Conservation (phyloP, 1,140 invertebrate genomes). For the Helicoverpa zea region DNA sequence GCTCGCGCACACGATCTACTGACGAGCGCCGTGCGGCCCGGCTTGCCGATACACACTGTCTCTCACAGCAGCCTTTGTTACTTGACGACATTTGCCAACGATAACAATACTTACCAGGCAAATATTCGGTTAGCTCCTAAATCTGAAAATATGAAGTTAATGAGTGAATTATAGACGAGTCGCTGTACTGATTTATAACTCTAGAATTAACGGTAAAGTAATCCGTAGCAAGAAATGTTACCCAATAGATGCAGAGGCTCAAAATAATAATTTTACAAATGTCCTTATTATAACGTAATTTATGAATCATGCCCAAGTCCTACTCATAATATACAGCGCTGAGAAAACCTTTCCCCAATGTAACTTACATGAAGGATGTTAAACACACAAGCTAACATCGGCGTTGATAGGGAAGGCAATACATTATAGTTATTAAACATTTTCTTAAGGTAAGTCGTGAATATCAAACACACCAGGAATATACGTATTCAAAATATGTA, state of each 20-base stretch:
- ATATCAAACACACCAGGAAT: constrained; percentile 26
- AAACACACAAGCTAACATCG: constrained; percentile 36
- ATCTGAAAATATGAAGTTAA: no score
- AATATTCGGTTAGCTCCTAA: neutral
- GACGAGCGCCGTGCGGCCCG: constrained; percentile 14
- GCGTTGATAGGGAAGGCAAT: constrained; percentile 37
- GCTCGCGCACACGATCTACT: constrained; percentile 66
- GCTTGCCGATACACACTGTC: constrained; percentile 18
- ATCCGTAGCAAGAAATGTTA: no score
- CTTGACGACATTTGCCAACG: neutral
- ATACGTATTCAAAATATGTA: constrained; percentile 47
- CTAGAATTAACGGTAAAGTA: no score
- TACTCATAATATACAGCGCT: constrained; percentile 8
- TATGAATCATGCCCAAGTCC: constrained; percentile 10
- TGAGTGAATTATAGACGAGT: neutral
- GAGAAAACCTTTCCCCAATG: constrained; percentile 25
- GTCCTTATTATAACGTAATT: constrained; percentile 24
- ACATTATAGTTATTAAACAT: constrained; percentile 35
- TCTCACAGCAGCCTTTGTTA: neutral
- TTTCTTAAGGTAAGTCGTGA: constrained; percentile 38
- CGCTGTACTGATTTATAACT: no score
- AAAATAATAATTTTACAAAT: constrained; percentile 1
- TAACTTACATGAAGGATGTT: constrained; percentile 34
- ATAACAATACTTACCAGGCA: neutral
- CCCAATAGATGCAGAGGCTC: neutral